phyloP scores from a whole-genome alignment of 2,113 vertebrate species.

The human region GRCh38 chr2:111720501-111721000 shows the following conservation, averaged over 20 bases:
- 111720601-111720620: background rate
- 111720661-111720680: background rate
- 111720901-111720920: background rate
- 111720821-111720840: background rate
- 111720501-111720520: rapidly evolving
- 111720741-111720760: slow-evolving; percentile 41
- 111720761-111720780: slow-evolving; percentile 41
- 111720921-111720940: background rate
- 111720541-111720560: too few species aligned
- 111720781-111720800: slow-evolving; percentile 5
- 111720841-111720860: background rate
- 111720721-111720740: slow-evolving; percentile 34
- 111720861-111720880: background rate
- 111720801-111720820: background rate
- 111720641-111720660: background rate
- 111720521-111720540: background rate
- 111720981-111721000: background rate
- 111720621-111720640: background rate
- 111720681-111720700: background rate
- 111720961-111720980: background rate
- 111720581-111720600: background rate
- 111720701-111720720: slow-evolving; percentile 30
- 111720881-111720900: background rate
- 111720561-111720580: rapidly evolving
- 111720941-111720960: background rate